Conservation (phyloP, 2,113 vertebrate species). For the Chitala chitala region DNA sequence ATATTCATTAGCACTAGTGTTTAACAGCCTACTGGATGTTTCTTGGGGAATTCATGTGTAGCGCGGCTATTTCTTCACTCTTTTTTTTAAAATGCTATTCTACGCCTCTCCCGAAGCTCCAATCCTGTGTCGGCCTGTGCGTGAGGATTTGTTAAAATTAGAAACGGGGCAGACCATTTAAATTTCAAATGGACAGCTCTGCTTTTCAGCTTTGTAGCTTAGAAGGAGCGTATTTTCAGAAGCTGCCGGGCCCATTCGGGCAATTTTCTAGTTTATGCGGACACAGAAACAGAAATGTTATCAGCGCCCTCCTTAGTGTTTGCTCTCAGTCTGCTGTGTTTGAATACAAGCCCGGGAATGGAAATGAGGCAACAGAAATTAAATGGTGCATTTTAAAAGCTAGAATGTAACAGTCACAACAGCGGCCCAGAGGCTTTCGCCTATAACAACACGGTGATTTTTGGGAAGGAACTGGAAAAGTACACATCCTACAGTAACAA, state of each 20-base stretch:
- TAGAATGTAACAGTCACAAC: slow-evolving; percentile 58
- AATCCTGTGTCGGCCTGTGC: slow-evolving; percentile 16
- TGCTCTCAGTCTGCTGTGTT: slow-evolving; percentile 42
- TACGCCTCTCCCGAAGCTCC: slow-evolving; percentile 27
- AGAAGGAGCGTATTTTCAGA: not conserved
- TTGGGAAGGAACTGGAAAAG: slow-evolving; percentile 70
- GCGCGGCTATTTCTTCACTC: slow-evolving; percentile 26
- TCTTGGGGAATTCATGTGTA: slow-evolving; percentile 24
- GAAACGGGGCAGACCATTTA: not conserved
- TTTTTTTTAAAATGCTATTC: slow-evolving; percentile 28
- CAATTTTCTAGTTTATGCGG: slow-evolving; percentile 6
- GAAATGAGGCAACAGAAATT: slow-evolving; percentile 41
- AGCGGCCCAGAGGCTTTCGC: slow-evolving; percentile 59
- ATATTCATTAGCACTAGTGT: slow-evolving; percentile 10
- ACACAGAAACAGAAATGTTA: not conserved
- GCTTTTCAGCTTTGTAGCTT: slow-evolving; percentile 1
- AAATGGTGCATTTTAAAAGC: slow-evolving; percentile 45
- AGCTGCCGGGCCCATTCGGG: not conserved
- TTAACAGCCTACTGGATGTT: not conserved
- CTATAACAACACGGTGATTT: slow-evolving; percentile 60
- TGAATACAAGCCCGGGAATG: slow-evolving; percentile 31
- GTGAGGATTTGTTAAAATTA: slow-evolving; percentile 8
- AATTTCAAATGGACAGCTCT: not conserved
- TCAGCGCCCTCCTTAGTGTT: slow-evolving; percentile 2
- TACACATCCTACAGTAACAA: slow-evolving; percentile 66